Conservation (phyloP, 2,113 vertebrate species). For the Murina feae region DNA sequence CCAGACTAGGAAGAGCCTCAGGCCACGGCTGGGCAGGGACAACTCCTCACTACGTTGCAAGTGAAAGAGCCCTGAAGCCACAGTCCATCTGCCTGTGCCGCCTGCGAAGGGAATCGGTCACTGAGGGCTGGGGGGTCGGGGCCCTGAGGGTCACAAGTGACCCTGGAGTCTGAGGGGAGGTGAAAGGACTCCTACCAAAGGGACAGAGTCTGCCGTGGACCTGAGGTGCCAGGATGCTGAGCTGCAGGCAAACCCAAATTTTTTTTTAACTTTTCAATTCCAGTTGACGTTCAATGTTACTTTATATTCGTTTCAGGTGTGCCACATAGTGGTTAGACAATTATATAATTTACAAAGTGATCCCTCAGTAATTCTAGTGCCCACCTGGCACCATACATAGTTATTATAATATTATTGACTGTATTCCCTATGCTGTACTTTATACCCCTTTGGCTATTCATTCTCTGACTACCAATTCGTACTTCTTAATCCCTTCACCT, state of each 20-base stretch:
- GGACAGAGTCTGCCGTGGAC: background rate
- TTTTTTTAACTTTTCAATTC: background rate
- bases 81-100: background rate
- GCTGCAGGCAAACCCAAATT: background rate
- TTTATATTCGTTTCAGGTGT: background rate
- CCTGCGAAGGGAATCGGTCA: background rate
- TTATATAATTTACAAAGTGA: background rate
- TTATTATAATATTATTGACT: background rate
- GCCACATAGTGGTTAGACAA: background rate
- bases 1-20: background rate
- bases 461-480: background rate
- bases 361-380: background rate
- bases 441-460: background rate
- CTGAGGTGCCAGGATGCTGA: background rate
- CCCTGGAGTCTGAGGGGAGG: background rate
- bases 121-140: background rate
- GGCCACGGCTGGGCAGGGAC: background rate
- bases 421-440: background rate
- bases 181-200: background rate
- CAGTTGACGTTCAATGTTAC: background rate
- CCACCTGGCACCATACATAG: background rate
- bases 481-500: background rate
- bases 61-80: background rate
- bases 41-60: fast-evolving
- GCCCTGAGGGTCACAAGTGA: background rate